Base-by-base conservation (phyloP, 2,113 vertebrate species). In the Eurypyga helias region DNA sequence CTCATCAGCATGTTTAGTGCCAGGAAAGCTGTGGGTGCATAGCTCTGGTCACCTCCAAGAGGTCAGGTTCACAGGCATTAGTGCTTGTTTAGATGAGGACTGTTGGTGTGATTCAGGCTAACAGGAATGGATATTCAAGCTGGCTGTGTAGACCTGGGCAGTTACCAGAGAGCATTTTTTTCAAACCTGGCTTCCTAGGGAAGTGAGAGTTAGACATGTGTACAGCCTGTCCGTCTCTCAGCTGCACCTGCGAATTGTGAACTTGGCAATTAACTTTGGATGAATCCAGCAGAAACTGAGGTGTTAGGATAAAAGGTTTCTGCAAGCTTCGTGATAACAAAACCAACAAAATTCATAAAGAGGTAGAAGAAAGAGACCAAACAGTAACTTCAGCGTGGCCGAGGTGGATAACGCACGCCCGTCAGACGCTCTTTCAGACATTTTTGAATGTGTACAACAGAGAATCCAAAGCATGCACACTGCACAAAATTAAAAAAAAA, bases 381-480 rank as follows among this genome's bases (percentile, higher is more conserved):
- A 67, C 36, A 58, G 81, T 62, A 92, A 89, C 72, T 91, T 87
- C 43, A 78, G 20, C 13, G 55, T 4, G 48, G 92, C 60, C 13
- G 8, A 69, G 90, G 54, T 16, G 70, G 78, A 3, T 46, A 87
- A 57, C 36, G 52, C 54, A 86, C n/a, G 65, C 72, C 49, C 49
- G 26, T 72, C 5, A 77, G 55, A 83, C 67, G 70, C 80, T 41
- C 55, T 91, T 69, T 76, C 83, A 96, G 83, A 87, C 2, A 10
- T 57, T 79, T 92, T 48, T 69, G 88, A 92, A 82, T 51, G 77
- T 29, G 65, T n/a, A 95, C 86, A 90, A 92, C 55, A 95, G 16
- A 81, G 90, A 93, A 94, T 75, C 51, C 81, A 94, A 89, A 96
- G 91, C 96, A 96, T 96, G 93, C 96, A 96, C 84, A 88, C 75